Conservation (phyloP, 30 jellyfish, hydroid and myxozoan genomes). For the Catostylus mosaicus region DNA sequence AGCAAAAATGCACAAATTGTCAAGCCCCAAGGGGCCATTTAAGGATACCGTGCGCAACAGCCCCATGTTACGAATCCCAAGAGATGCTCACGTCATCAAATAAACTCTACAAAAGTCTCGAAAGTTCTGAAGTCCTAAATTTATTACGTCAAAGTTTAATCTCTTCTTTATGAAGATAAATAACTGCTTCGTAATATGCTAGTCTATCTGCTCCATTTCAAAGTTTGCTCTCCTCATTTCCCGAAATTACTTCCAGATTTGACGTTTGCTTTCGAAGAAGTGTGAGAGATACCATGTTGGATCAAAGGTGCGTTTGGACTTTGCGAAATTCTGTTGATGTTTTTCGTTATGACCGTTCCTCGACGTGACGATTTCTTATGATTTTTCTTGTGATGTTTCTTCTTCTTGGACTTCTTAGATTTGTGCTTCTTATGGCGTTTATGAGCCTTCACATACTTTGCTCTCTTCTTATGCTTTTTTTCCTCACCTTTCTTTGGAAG, state of each 20-base stretch:
- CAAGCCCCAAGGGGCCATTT: too few species aligned
- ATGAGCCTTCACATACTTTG: conserved; percentile 1
- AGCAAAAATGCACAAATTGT: too few species aligned
- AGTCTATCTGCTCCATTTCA: too few species aligned
- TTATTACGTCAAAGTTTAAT: too few species aligned
- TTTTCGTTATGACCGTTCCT: conserved; percentile 67
- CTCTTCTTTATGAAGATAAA: too few species aligned
- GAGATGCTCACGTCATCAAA: too few species aligned
- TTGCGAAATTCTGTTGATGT: conserved; percentile 66
- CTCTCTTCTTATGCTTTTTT: conserved; percentile 3
- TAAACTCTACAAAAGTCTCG: too few species aligned
- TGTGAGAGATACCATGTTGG: conserved; percentile 71
- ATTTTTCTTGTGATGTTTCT: conserved; percentile 14
- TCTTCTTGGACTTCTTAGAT: conserved; percentile 3
- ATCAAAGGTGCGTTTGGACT: conserved; percentile 72
- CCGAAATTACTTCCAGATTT: conserved; percentile 62
- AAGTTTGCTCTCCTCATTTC: too few species aligned
- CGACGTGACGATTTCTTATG: conserved; percentile 25
- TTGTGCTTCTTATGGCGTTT: conserved; percentile 6
- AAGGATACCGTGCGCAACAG: too few species aligned
- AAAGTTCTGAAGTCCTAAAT: too few species aligned
- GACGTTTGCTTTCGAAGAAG: conserved; percentile 64
- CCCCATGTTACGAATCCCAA: too few species aligned
- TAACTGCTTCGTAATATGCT: too few species aligned
- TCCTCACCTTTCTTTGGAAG: conserved; percentile 21